These are phyloP conservation scores for Planococcus citri DNA, from an alignment of 1,140 invertebrate genomes.

Conservation along the genomic window DNA sequence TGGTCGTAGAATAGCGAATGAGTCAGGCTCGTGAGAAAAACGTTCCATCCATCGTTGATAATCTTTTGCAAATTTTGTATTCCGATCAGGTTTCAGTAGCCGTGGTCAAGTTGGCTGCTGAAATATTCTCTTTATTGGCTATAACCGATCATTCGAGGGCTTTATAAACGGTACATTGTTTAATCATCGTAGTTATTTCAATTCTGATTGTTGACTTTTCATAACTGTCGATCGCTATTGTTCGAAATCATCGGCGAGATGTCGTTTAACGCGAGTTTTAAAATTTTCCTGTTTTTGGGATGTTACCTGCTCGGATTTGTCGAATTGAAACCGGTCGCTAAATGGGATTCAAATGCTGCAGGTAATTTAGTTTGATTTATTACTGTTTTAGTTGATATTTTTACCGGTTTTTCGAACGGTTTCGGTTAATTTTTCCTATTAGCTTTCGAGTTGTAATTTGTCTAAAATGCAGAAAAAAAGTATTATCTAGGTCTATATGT, in stretches of 20 bases:
- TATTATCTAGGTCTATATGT: no score
- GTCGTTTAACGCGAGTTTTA: no score
- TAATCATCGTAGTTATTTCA: background rate
- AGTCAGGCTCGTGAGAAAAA: background rate
- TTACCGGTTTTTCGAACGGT: no score
- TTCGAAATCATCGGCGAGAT: background rate
- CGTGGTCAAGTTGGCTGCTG: background rate
- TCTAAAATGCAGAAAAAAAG: no score
- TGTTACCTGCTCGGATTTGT: background rate
- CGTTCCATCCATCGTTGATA: background rate
- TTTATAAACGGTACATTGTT: background rate
- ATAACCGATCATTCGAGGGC: background rate
- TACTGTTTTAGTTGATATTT: no score
- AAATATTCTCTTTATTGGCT: slow-evolving; percentile 4
- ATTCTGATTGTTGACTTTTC: background rate
- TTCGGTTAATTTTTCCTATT: no score
- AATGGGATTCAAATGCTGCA: background rate
- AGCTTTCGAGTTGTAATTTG: no score
- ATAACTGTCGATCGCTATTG: background rate
- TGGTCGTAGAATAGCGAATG: slow-evolving; percentile 2
- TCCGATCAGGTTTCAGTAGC: background rate
- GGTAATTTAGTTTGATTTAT: no score
- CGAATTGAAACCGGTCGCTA: background rate
- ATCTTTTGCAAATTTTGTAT: background rate
- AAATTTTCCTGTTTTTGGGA: background rate